Evolutionary conservation across 2,888 invertebrate species (phyloP), one percentile per base, ranked within the genome.

Genomic region (Ctenicera cuprea): DNA sequence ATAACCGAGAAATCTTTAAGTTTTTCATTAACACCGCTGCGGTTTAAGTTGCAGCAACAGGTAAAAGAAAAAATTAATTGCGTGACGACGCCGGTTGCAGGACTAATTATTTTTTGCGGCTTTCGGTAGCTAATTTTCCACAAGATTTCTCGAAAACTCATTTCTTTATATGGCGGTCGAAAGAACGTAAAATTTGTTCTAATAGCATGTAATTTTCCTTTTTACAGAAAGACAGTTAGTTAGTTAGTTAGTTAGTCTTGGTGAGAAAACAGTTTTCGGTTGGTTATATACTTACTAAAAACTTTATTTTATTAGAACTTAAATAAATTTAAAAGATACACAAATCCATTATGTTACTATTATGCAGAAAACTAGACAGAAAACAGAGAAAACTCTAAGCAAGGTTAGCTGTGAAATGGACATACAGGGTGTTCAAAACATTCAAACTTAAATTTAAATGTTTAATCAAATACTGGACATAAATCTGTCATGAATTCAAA

Each of bases 191-290:
- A 48, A 48, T 48, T 48, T 48, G 48, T 8, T 48, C 48, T 48
- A 66, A 52, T 66, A 41, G 65, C 37, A 54, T 66, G 52, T 37
- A 66, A 54, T 66, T 33, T 38, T 54, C 30, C 26, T 63, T 63
- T 63, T 63, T 33, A 33, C 8, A 33, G 33, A 1, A 61, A 37
- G 20, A 61, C 41, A 61, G 61, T 61, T 61, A 61, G 61, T 61
- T 61, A 80, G 61, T 61, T 61, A 80, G 79, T 59, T 33, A 33
- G 33, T 33, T 33, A 9, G 33, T 33, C 5, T 33, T 33, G 9
- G 5, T 1, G 33, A 9, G 9, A 9, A 33, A 5, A 33, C 1
- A 1, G 9, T 33, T 33, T n/a, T n/a, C n/a, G n/a, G n/a, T n/a
- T n/a, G n/a, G n/a, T n/a, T n/a, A n/a, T n/a, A n/a, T n/a, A n/a